Evolutionary conservation across 2,888 invertebrate species (phyloP).

Genomic region (Callyntrura guangdongensis): DNA sequence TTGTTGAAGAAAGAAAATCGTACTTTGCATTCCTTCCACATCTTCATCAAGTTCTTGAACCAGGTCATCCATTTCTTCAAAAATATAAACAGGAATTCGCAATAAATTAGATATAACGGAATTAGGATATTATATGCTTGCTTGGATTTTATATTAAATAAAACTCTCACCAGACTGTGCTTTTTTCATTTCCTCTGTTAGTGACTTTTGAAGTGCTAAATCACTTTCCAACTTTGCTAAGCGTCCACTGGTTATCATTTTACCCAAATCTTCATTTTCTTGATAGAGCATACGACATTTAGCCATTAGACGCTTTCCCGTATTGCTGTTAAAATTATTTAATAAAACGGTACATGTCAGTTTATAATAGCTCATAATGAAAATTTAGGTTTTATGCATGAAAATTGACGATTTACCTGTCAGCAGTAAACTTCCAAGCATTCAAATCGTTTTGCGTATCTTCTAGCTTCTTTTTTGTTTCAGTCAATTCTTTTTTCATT

Average conservation of each 20-base stretch:
- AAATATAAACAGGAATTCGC: background rate
- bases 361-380: too few relatives aligned
- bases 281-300: conserved; percentile 97
- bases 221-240: conserved; percentile 98
- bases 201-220: conserved; percentile 96
- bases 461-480: conserved; percentile 95
- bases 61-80: conserved; percentile 96
- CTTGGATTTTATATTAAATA: too few relatives aligned
- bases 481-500: conserved; percentile 95
- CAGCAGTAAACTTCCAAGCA: conserved; percentile 99
- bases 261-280: conserved; percentile 98
- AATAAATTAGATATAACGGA: background rate
- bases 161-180: conserved; percentile 95
- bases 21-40: conserved; percentile 99
- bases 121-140: background rate
- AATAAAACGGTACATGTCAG: background rate
- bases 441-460: conserved; percentile 99
- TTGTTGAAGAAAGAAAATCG: conserved; percentile 97
- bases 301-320: conserved; percentile 99
- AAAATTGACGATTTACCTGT: conserved; percentile 89
- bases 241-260: conserved; percentile 97
- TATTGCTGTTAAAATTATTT: conserved; percentile 89
- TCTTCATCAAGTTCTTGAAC: conserved; percentile 98
- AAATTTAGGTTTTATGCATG: too few relatives aligned
- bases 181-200: conserved; percentile 98